A percentile compares a stretch with the other conserved stretches of the same genome.
phyloP scores from a whole-genome alignment of 1,140 invertebrate species.

The Drosophila subpulchrella region DNA sequence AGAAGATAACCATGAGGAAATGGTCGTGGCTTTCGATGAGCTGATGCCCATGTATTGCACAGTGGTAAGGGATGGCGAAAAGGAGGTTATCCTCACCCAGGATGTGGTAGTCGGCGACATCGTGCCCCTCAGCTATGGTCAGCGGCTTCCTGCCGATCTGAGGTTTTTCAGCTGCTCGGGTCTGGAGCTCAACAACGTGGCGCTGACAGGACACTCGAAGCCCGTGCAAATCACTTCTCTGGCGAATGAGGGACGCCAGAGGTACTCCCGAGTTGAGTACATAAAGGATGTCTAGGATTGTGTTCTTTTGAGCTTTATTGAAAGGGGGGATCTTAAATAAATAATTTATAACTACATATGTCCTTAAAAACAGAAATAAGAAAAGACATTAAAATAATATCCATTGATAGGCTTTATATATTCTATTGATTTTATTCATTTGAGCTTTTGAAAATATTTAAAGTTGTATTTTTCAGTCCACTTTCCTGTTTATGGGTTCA shows the following conservation, averaged over 20 bases:
- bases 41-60: conserved; percentile 64
- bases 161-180: conserved; percentile 28
- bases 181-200: conserved; percentile 55
- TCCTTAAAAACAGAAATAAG: no score
- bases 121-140: conserved; percentile 34
- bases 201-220: conserved; percentile 36
- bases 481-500: no score
- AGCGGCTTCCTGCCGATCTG: conserved; percentile 59
- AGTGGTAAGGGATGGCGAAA: conserved; percentile 42
- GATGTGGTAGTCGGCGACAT: conserved; percentile 55
- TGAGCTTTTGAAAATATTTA: no score
- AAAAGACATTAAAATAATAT: no score
- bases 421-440: no score
- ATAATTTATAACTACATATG: no score
- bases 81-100: conserved; percentile 32
- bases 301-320: neutral
- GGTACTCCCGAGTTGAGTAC: conserved; percentile 1
- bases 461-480: no score
- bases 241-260: neutral
- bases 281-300: neutral
- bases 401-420: no score
- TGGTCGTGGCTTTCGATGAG: conserved; percentile 26
- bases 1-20: conserved; percentile 11
- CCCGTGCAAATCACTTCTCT: conserved; percentile 31
- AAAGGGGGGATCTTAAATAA: no score